phyloP scores from a whole-genome alignment of 2,888 invertebrate species.

The Calliopum simillimum region DNA sequence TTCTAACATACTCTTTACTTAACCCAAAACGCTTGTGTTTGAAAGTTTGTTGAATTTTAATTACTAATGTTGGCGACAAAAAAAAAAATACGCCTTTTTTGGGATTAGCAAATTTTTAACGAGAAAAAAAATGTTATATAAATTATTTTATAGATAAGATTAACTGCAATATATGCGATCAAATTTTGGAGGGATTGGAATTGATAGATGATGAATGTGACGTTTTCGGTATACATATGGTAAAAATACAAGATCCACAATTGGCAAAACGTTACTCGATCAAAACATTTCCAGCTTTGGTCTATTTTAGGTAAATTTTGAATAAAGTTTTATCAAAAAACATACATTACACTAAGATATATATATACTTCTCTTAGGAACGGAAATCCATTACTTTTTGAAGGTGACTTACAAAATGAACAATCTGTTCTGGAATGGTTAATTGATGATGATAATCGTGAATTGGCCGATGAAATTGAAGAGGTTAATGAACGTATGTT shows the following conservation, averaged over 20 bases:
- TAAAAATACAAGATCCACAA: slow-evolving; percentile 91
- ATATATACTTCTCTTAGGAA: slow-evolving; percentile 71
- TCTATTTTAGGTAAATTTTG: slow-evolving; percentile 80
- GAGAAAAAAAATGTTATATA: background rate
- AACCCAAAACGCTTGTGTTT: background rate
- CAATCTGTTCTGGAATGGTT: slow-evolving; percentile 93
- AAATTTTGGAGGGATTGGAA: slow-evolving; percentile 88
- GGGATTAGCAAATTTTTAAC: background rate
- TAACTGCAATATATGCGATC: slow-evolving; percentile 92
- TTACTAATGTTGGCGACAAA: slow-evolving; percentile 14
- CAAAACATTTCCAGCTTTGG: slow-evolving; percentile 92
- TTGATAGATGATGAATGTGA: slow-evolving; percentile 92
- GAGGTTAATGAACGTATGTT: slow-evolving; percentile 92
- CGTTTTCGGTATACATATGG: slow-evolving; percentile 92
- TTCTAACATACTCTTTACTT: background rate
- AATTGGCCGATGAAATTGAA: slow-evolving; percentile 93
- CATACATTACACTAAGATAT: background rate
- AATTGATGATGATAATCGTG: slow-evolving; percentile 92
- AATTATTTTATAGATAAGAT: slow-evolving; percentile 78
- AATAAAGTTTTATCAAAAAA: slow-evolving; percentile 4
- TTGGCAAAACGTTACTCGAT: slow-evolving; percentile 93
- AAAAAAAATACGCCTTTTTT: background rate
- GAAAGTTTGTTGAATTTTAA: slow-evolving; percentile 6
- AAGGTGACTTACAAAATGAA: slow-evolving; percentile 93
- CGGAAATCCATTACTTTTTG: slow-evolving; percentile 88